phyloP scores from a whole-genome alignment of 2,797 vertebrate species.

The Helicolenus hilgendorfi region DNA sequence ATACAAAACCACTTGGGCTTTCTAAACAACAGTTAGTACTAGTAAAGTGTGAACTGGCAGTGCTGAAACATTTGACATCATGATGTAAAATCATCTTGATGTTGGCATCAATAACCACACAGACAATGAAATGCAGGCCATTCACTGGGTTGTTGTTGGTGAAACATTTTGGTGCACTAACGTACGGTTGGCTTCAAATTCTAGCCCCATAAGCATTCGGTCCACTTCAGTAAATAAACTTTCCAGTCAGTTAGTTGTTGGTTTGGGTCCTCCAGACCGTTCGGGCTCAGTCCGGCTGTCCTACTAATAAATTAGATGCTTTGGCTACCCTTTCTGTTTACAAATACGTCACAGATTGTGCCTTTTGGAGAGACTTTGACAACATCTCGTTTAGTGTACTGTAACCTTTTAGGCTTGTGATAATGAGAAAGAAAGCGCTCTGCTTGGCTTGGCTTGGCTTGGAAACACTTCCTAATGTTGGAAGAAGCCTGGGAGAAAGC shows the following conservation, averaged over 20 bases:
- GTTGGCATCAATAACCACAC: neutral
- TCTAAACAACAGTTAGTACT: neutral
- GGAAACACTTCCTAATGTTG: neutral
- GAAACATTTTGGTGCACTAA: neutral
- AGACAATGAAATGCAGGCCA: neutral
- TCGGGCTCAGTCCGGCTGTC: neutral
- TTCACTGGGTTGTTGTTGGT: neutral
- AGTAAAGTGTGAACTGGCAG: neutral
- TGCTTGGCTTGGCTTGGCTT: neutral
- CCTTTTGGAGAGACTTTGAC: neutral
- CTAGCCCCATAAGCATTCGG: neutral
- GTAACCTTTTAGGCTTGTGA: neutral
- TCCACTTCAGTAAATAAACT: neutral
- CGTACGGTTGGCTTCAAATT: neutral
- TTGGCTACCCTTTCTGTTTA: neutral
- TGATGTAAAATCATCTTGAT: neutral
- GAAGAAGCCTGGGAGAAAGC: neutral
- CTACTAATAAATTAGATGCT: neutral
- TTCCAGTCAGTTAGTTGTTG: neutral
- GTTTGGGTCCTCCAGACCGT: neutral
- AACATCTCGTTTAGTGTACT: neutral
- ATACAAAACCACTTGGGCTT: neutral
- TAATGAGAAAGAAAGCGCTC: neutral
- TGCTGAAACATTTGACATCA: neutral
- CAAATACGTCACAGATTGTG: neutral